phyloP scores from a whole-genome alignment of 2,888 invertebrate species.

The Lydus trimaculatus region DNA sequence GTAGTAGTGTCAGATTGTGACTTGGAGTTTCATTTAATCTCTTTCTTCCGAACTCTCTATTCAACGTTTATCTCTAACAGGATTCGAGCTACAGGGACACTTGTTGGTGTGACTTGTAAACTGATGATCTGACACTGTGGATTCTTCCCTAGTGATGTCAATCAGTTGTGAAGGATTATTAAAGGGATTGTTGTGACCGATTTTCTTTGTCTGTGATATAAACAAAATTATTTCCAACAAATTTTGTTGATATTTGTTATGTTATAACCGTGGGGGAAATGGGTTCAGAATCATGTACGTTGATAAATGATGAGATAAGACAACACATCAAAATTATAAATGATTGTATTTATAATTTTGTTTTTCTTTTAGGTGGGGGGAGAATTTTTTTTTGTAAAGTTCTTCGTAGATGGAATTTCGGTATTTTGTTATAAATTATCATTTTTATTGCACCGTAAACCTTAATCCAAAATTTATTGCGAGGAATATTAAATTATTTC shows the following conservation, averaged over 20 bases:
- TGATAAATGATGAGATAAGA: constrained; percentile 45
- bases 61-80: not conserved
- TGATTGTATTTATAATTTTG: constrained; percentile 49
- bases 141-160: not conserved
- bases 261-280: not conserved
- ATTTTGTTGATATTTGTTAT: not conserved
- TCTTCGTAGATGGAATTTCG: constrained; percentile 53
- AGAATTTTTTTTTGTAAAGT: constrained; percentile 37
- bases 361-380: constrained; percentile 20
- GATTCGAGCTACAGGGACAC: not conserved
- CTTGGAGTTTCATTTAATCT: not conserved
- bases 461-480: constrained; percentile 62
- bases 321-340: constrained; percentile 49
- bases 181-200: not conserved
- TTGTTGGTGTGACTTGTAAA: constrained; percentile 4
- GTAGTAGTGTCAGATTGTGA: not conserved
- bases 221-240: not conserved
- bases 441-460: constrained; percentile 61
- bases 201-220: not conserved
- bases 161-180: not conserved
- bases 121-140: constrained; percentile 2
- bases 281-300: not conserved
- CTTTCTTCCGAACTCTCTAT: not conserved
- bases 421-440: constrained; percentile 62
- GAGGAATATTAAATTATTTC: constrained; percentile 62